Percentiles rank a stretch among this genome's conserved stretches.
Evolutionary conservation across 2,113 vertebrate genomes (phyloP).

Genomic region (Pelvicachromis taeniatus): DNA sequence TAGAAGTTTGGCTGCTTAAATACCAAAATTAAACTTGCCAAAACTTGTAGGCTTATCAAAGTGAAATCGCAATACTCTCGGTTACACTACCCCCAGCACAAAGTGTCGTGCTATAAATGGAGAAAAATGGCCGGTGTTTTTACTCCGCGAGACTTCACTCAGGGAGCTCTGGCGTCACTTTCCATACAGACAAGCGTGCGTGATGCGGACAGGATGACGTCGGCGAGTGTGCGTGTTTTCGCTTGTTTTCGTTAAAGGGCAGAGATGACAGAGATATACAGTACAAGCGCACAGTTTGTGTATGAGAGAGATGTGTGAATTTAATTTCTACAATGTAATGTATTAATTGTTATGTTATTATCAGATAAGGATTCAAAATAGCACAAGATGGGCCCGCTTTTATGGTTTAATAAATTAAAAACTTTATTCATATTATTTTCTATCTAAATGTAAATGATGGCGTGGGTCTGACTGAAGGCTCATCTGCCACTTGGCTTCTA

Average conservation of each 20-base stretch:
- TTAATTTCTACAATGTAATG: not conserved
- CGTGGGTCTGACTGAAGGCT: not conserved
- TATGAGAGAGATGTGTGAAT: not conserved
- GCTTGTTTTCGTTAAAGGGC: not conserved
- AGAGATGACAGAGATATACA: not conserved
- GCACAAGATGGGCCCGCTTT: not conserved
- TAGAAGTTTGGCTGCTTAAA: conserved; percentile 3
- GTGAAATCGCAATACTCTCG: conserved; percentile 48
- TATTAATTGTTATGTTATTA: not conserved
- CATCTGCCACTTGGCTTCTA: not conserved
- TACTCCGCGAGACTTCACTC: conserved; percentile 75
- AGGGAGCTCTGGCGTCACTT: conserved; percentile 48
- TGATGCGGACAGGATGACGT: conserved; percentile 32
- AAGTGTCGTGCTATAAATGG: conserved; percentile 68
- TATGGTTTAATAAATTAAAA: not conserved
- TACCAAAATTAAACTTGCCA: conserved; percentile 22
- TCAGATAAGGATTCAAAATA: not conserved
- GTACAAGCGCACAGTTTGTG: not conserved
- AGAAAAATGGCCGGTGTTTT: conserved; percentile 74
- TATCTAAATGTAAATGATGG: not conserved
- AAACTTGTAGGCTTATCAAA: conserved; percentile 58
- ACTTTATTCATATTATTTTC: not conserved
- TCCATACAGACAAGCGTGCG: conserved; percentile 27
- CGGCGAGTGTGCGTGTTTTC: not conserved
- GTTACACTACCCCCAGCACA: conserved; percentile 46